Percentiles rank a stretch among this genome's conserved stretches.
Evolutionary conservation across 2,888 invertebrate genomes (phyloP).

Genomic region (Spicauda simplicius): DNA sequence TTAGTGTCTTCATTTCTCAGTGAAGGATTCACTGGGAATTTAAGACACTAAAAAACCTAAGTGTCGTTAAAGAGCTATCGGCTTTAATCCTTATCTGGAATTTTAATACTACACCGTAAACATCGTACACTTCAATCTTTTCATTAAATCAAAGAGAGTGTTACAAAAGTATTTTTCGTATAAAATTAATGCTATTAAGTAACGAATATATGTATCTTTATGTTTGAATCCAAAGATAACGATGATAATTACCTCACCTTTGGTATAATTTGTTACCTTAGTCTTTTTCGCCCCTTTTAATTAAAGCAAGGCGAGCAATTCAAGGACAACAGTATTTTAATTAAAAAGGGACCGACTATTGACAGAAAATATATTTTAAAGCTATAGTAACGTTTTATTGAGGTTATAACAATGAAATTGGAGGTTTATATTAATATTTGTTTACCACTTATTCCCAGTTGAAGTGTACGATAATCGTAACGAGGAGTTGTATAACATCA

Average conservation of each 20-base stretch:
- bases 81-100: too few species aligned
- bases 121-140: too few species aligned
- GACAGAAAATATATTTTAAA: background rate
- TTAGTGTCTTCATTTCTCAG: too few species aligned
- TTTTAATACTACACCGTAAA: too few species aligned
- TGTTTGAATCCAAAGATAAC: background rate
- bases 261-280: slow-evolving; percentile 1
- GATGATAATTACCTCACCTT: slow-evolving; percentile 3
- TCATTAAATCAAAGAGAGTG: too few species aligned
- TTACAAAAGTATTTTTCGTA: too few species aligned
- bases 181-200: too few species aligned
- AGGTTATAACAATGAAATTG: background rate
- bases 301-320: background rate
- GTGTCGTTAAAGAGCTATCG: too few species aligned
- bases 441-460: slow-evolving; percentile 3
- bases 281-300: background rate
- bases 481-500: slow-evolving; percentile 19
- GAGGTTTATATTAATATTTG: background rate
- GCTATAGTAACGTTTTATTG: background rate
- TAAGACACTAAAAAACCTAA: too few species aligned
- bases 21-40: too few species aligned
- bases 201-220: too few species aligned
- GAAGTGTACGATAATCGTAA: slow-evolving; percentile 13
- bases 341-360: background rate
- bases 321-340: slow-evolving; percentile 3